Conservation (phyloP, 2,113 vertebrate species). For the Alligator mississippiensis region DNA sequence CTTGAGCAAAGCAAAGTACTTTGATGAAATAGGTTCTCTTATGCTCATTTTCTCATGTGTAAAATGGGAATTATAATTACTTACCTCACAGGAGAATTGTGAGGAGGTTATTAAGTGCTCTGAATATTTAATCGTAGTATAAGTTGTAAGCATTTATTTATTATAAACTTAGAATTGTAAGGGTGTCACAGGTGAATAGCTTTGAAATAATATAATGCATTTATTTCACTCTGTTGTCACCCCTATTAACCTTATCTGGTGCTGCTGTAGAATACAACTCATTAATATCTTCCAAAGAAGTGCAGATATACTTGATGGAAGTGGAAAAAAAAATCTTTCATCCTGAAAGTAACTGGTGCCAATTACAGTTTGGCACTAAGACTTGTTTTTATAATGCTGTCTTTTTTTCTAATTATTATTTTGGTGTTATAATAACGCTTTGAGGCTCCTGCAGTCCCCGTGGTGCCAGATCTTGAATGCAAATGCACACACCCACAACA, state of each 20-base stretch:
- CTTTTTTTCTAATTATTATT: not conserved
- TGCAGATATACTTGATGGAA: not conserved
- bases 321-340: not conserved
- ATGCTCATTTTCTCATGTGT: not conserved
- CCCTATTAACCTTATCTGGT: not conserved
- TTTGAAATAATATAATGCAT: not conserved
- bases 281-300: not conserved
- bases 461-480: not conserved
- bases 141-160: not conserved
- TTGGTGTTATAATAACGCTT: not conserved
- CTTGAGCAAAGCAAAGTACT: not conserved
- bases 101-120: not conserved
- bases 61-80: not conserved
- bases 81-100: not conserved
- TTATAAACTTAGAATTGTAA: not conserved
- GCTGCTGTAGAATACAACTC: not conserved
- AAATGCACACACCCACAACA: no score
- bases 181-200: not conserved
- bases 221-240: not conserved
- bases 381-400: not conserved
- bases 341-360: not conserved
- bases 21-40: not conserved
- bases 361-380: not conserved
- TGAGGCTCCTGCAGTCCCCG: not conserved
- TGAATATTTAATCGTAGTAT: not conserved